Evolutionary conservation across 2,113 vertebrate species (phyloP).

Genomic region (Sialia sialis): DNA sequence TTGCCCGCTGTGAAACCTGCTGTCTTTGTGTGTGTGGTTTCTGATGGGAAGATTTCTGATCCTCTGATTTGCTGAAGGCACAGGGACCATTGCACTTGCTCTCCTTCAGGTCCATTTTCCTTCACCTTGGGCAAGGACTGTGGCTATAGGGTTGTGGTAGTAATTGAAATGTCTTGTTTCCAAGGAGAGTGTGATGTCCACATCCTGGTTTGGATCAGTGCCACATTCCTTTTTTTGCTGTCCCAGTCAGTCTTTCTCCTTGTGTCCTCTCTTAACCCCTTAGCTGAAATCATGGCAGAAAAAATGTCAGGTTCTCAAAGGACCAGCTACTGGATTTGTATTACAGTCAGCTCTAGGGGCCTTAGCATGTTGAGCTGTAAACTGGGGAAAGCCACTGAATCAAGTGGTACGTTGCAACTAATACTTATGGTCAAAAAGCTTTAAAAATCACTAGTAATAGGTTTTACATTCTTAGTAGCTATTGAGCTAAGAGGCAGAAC

Average conservation of each 20-base stretch:
- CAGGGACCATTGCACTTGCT: accelerated
- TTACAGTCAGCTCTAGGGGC: background rate
- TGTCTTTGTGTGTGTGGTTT: background rate
- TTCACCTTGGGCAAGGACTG: background rate
- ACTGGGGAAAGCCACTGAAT: background rate
- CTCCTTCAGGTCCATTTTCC: background rate
- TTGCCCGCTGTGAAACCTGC: accelerated
- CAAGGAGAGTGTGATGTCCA: background rate
- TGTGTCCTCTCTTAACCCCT: background rate
- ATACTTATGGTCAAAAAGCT: background rate
- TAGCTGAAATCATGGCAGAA: background rate
- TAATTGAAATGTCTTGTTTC: background rate
- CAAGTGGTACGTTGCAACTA: background rate
- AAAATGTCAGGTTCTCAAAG: background rate
- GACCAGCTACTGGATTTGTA: background rate
- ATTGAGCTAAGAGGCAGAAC: background rate
- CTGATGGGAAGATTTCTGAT: background rate
- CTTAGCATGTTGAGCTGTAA: background rate
- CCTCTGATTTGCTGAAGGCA: background rate
- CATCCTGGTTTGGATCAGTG: background rate
- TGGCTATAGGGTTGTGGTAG: background rate
- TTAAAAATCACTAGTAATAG: background rate
- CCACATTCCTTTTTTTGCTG: background rate
- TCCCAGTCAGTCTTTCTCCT: background rate
- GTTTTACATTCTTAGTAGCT: background rate